Conservation (phyloP, 2,888 invertebrate genomes). For the Diaphora mendica region DNA sequence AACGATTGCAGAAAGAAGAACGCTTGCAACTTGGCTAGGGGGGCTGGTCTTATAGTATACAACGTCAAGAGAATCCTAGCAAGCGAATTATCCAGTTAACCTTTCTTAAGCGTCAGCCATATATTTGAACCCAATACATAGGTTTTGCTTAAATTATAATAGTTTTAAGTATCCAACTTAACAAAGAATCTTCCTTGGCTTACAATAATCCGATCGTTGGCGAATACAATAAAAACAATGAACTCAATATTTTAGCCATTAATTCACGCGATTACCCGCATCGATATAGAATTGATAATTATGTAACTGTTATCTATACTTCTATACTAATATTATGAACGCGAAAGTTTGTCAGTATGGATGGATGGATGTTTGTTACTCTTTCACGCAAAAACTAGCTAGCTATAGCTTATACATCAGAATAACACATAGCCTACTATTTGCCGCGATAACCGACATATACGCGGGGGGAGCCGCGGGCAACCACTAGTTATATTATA, state of each 20-base stretch:
- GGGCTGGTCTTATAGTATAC: not conserved
- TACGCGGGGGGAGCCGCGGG: no score
- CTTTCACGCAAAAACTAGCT: no score
- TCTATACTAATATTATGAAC: no score
- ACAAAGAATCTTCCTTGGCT: not conserved
- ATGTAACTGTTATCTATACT: not conserved
- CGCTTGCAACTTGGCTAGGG: no score
- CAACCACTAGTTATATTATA: slow-evolving; percentile 1
- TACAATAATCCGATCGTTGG: not conserved
- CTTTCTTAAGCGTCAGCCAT: not conserved
- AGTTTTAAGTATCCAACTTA: not conserved
- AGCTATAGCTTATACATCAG: no score
- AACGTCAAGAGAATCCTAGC: not conserved
- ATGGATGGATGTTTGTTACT: no score
- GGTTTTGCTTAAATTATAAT: not conserved
- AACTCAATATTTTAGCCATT: not conserved
- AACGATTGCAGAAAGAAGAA: no score
- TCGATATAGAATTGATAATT: not conserved
- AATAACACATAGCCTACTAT: no score
- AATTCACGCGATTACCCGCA: slow-evolving; percentile 7
- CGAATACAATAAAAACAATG: not conserved
- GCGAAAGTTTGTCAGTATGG: no score
- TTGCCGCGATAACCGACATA: no score
- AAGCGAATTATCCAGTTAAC: not conserved
- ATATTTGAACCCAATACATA: not conserved